These are phyloP conservation scores for Corticium candelabrum DNA, from an alignment of 37 sponge, comb jelly and placozoan species.

Conservation along the genomic window DNA sequence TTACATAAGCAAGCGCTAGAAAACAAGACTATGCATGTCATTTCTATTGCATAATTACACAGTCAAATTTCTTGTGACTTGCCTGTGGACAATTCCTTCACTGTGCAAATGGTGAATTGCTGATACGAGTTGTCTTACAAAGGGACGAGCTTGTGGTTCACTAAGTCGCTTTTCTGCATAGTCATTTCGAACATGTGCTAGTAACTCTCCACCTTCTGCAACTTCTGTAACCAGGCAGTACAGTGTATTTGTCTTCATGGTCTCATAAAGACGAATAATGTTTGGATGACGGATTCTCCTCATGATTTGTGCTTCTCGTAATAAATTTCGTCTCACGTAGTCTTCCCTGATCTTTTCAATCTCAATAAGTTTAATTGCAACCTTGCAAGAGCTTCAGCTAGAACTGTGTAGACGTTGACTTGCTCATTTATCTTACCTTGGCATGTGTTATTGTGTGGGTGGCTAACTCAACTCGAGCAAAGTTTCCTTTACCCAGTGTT, in stretches of 20 bases:
- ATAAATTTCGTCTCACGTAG: slow-evolving; percentile 84
- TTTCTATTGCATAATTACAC: too few relatives aligned
- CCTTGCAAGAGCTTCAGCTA: slow-evolving; percentile 30
- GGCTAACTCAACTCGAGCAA: slow-evolving; percentile 90
- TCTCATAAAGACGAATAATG: slow-evolving; percentile 95
- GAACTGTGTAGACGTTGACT: background rate
- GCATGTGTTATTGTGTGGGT: slow-evolving; percentile 75
- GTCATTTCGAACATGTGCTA: slow-evolving; percentile 72
- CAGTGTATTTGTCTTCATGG: slow-evolving; percentile 84
- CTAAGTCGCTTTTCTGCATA: slow-evolving; percentile 66
- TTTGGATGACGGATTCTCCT: slow-evolving; percentile 86
- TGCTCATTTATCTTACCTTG: slow-evolving; percentile 46
- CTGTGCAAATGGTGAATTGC: slow-evolving; percentile 81
- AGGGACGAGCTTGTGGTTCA: slow-evolving; percentile 70
- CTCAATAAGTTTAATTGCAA: slow-evolving; percentile 94
- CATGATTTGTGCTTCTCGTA: slow-evolving; percentile 89
- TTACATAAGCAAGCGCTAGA: too few relatives aligned
- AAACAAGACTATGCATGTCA: too few relatives aligned
- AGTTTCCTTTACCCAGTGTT: slow-evolving; percentile 95
- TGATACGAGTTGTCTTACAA: slow-evolving; percentile 82
- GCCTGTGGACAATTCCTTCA: slow-evolving; percentile 89
- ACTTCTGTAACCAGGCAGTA: slow-evolving; percentile 92
- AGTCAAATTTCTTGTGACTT: background rate
- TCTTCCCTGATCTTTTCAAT: slow-evolving; percentile 93
- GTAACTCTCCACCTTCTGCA: slow-evolving; percentile 90